These are phyloP conservation scores for Leptestheria dahalacensis DNA, from an alignment of 1,140 invertebrate genomes.

Conservation along the genomic window DNA sequence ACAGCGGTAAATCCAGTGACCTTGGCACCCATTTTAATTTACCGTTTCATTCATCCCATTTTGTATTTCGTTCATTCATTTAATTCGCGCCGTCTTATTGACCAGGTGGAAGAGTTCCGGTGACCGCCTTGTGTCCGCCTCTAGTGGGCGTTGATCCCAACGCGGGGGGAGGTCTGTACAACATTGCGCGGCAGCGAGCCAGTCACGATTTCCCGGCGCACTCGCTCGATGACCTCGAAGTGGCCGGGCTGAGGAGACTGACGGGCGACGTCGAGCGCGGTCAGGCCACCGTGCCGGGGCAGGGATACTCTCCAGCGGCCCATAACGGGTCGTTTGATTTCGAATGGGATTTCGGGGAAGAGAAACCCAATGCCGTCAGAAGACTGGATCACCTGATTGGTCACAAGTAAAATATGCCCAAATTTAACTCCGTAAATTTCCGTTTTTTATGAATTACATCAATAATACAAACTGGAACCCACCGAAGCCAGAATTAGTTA, in stretches of 20 bases:
- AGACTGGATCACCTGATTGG: constrained; percentile 6
- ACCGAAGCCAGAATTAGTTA: too few species aligned
- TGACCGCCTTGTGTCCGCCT: constrained; percentile 11
- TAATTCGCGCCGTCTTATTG: too few species aligned
- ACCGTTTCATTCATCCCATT: too few species aligned
- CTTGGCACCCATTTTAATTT: too few species aligned
- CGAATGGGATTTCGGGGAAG: constrained; percentile 14
- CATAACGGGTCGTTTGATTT: constrained; percentile 9
- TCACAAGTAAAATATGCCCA: constrained; percentile 6
- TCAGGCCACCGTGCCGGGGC: neutral
- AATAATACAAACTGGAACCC: too few species aligned
- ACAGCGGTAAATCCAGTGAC: too few species aligned
- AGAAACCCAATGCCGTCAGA: constrained; percentile 1
- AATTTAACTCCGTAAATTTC: too few species aligned
- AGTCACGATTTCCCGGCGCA: constrained; percentile 26
- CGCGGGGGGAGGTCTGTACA: constrained; percentile 26
- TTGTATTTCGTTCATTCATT: too few species aligned
- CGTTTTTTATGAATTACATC: too few species aligned
- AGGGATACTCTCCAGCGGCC: neutral
- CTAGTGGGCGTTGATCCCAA: constrained; percentile 16
- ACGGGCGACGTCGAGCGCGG: neutral
- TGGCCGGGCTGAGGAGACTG: constrained; percentile 10
- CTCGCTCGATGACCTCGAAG: constrained; percentile 24
- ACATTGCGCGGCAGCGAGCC: constrained; percentile 28
- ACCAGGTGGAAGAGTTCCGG: neutral